Conservation (phyloP, 2,797 vertebrate species). For the Myotis daubentonii region DNA sequence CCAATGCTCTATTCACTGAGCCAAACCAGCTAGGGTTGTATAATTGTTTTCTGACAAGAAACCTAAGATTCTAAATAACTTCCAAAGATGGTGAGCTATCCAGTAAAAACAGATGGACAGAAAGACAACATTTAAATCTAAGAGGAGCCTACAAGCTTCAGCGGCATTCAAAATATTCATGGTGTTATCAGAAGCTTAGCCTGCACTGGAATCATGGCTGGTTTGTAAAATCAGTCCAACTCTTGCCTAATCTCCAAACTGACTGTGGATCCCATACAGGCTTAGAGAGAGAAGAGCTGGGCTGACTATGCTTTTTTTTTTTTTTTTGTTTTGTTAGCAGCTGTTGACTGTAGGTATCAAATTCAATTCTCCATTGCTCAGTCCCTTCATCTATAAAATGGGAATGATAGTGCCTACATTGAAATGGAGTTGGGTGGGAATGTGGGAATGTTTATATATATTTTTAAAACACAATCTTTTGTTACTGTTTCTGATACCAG, state of each 20-base stretch:
- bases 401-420: neutral
- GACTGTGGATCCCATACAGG: neutral
- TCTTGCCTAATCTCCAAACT: neutral
- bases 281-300: neutral
- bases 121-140: neutral
- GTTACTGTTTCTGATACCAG: neutral
- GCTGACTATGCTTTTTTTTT: neutral
- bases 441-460: neutral
- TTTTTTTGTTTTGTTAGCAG: neutral
- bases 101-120: neutral
- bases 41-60: neutral
- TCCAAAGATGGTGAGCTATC: neutral
- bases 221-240: neutral
- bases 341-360: neutral
- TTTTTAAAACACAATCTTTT: neutral
- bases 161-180: neutral
- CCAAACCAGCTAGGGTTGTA: too few species aligned
- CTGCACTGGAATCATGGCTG: neutral
- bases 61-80: neutral
- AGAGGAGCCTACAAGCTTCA: neutral
- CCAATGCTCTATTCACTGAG: too few species aligned
- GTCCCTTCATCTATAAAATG: neutral
- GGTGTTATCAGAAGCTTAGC: neutral
- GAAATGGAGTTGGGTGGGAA: neutral
- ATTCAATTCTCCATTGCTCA: neutral